phyloP scores from a whole-genome alignment of 35 echinoderm and acorn worm genomes.

The Amphiura filiformis region DNA sequence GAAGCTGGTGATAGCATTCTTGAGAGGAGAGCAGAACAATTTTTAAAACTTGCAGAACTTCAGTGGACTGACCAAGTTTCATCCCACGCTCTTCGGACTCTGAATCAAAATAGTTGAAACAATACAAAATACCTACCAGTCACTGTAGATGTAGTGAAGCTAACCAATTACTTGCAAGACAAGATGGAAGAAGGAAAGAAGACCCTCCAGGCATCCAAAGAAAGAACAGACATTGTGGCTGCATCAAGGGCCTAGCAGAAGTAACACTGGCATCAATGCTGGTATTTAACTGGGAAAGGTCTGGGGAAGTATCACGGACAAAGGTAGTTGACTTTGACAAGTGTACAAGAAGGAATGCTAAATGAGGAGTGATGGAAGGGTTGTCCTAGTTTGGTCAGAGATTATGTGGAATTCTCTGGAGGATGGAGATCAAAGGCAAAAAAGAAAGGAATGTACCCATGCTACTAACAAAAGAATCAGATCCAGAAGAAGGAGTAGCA shows the following conservation, averaged over 20 bases:
- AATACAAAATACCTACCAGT: slow-evolving; percentile 78
- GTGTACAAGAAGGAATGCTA: not conserved
- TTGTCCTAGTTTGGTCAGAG: slow-evolving; percentile 23
- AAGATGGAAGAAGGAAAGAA: not conserved
- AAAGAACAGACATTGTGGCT: not conserved
- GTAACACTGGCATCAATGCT: slow-evolving; percentile 20
- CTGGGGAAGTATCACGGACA: slow-evolving; percentile 57
- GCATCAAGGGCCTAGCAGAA: not conserved
- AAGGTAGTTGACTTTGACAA: slow-evolving; percentile 22
- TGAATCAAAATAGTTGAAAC: slow-evolving; percentile 69
- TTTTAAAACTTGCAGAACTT: not conserved
- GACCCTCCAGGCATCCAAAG: not conserved
- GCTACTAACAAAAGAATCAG: slow-evolving; percentile 19
- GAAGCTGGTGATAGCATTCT: not conserved
- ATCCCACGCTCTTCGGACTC: slow-evolving; percentile 57
- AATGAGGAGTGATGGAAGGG: not conserved
- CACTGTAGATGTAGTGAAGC: slow-evolving; percentile 64
- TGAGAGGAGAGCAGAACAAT: not conserved
- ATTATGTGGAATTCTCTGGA: slow-evolving; percentile 7
- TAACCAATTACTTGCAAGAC: slow-evolving; percentile 46
- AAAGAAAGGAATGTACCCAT: slow-evolving; percentile 31
- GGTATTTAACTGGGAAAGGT: slow-evolving; percentile 46
- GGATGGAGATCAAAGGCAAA: slow-evolving; percentile 60
- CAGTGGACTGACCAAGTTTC: slow-evolving; percentile 59
- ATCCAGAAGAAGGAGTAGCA: too few species aligned